Base-by-base conservation (phyloP, 1,140 invertebrate species). In the Papilio helenus region DNA sequence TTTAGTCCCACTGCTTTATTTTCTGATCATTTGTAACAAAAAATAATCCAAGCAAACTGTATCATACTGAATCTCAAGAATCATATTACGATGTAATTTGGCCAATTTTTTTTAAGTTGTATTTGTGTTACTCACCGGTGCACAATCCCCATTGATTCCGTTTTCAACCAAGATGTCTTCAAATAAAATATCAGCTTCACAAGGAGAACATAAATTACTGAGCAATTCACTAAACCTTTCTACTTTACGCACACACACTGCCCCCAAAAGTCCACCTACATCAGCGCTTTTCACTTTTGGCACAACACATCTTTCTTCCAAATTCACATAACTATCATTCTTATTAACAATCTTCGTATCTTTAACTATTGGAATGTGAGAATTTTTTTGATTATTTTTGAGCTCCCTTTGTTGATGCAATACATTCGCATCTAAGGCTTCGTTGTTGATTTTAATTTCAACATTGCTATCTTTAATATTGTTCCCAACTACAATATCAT, bases 191-290 rank as follows among this genome's bases (percentile, higher is more conserved):
- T 94, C 93, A 44, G 93, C 92, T 86, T 94, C 93, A 80, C 92
- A 90, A 5, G 93, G 93, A 8, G 93, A 93, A 90, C 93, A 94
- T 80, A 94, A 85, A 85, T 93, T 94, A 88, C 91, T 93, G 74
- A 94, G 92, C 86, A 94, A 88, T 84, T 94, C 93, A 94, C 93
- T 94, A 79, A 94, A 94, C 79, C 89, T 90, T 87, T 94, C 93
- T 83, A 94, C 93, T 93, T 91, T 93, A 79, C 90, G 89, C 82
- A 94, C 92, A 93, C 93, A 94, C 86, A 93, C 93, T 42, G 90
- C 93, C 80, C 92, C 92, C 79, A 94, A 86, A 76, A 94, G 88
- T 10, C 92, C 89, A 42, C 87, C 85, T 46, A 90, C 86, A 79
- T 92, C 89, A 79, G 86, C 85, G 83, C 90, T 89, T 82, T 89